Evolutionary conservation across 2,113 vertebrate species (phyloP).

Genomic region (Spilogale gracilis): DNA sequence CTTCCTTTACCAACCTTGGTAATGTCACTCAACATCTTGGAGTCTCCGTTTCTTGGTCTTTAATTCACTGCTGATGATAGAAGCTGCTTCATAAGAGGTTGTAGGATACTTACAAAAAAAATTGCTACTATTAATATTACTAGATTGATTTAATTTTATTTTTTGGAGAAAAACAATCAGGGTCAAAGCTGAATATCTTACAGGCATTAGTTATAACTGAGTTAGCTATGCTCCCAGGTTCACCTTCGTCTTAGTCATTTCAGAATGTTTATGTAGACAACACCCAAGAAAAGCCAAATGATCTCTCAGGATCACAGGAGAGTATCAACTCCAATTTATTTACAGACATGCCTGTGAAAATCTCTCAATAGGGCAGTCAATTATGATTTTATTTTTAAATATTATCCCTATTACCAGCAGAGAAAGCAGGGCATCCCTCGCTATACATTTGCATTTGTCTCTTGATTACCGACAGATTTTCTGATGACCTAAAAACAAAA

Average conservation of each 20-base stretch:
- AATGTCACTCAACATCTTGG: not conserved
- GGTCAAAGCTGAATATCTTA: not conserved
- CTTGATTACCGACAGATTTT: constrained; percentile 35
- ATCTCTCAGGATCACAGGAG: constrained; percentile 14
- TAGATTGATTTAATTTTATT: constrained; percentile 52
- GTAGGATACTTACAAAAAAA: not conserved
- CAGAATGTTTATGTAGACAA: not conserved
- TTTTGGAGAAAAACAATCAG: constrained; percentile 53
- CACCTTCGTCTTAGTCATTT: constrained; percentile 20
- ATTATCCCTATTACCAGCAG: constrained; percentile 37
- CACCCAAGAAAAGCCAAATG: not conserved
- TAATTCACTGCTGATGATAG: not conserved
- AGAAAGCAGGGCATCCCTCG: not conserved
- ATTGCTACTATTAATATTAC: not conserved
- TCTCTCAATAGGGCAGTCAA: constrained; percentile 26
- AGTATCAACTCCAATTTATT: constrained; percentile 49
- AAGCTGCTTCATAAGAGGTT: not conserved
- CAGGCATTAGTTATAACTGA: constrained; percentile 34
- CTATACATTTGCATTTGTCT: not conserved
- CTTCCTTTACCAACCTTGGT: not conserved
- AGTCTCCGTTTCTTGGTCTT: not conserved
- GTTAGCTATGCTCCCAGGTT: not conserved
- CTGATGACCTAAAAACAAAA: constrained; percentile 4
- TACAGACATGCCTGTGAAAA: constrained; percentile 40
- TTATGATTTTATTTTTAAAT: constrained; percentile 60